Conservation (phyloP, 2,797 vertebrate genomes). For the Phyllotis vaccarum region DNA sequence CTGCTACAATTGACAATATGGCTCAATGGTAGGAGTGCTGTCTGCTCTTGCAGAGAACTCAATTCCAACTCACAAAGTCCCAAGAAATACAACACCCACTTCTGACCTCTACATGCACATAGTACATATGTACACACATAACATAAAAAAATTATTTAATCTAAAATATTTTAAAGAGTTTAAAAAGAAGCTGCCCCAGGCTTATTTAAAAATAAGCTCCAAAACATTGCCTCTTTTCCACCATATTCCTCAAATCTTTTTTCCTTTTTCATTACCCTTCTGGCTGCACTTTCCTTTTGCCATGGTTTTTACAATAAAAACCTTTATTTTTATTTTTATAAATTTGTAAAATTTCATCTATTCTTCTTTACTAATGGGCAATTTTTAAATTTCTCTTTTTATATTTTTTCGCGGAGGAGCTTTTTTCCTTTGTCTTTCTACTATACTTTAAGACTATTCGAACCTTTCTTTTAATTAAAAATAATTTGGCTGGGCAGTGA, state of each 20-base stretch:
- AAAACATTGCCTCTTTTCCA: not conserved
- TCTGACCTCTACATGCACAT: not conserved
- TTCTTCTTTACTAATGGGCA: not conserved
- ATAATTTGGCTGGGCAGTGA: not conserved
- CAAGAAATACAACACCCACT: not conserved
- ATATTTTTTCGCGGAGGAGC: not conserved
- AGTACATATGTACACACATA: not conserved
- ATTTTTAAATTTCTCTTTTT: not conserved
- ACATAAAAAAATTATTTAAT: not conserved
- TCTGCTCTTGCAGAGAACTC: not conserved
- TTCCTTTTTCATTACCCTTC: not conserved
- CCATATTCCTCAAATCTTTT: too few species aligned
- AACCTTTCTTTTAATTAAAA: not conserved
- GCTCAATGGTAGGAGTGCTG: too few species aligned
- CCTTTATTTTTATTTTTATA: not conserved
- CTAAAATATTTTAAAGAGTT: not conserved
- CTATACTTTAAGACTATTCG: not conserved
- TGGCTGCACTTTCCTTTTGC: not conserved
- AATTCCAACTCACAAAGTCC: not conserved
- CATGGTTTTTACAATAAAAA: not conserved
- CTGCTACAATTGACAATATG: not conserved
- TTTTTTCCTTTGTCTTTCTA: not conserved
- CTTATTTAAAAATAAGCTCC: not conserved
- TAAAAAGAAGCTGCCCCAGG: not conserved
- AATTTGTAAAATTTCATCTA: not conserved